These are phyloP conservation scores for Coelopa pilipes DNA, from an alignment of 2,888 invertebrate genomes.

Conservation along the genomic window DNA sequence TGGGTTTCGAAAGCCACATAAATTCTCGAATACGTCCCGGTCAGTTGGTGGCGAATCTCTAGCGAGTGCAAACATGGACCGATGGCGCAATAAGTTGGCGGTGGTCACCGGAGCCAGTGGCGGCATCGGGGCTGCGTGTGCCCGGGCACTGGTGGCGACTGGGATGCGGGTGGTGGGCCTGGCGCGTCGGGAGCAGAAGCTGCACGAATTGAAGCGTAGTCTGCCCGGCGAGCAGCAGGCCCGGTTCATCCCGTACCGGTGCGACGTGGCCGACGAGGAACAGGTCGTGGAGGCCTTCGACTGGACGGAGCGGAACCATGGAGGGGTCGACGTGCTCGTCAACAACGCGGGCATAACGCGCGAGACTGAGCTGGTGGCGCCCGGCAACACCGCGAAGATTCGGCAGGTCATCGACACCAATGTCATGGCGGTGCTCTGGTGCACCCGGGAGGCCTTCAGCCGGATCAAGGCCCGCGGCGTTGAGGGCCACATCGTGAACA, in stretches of 20 bases:
- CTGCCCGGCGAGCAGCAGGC: slow-evolving; percentile 54
- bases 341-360: slow-evolving; percentile 70
- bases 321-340: slow-evolving; percentile 71
- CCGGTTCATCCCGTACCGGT: slow-evolving; percentile 66
- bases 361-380: slow-evolving; percentile 57
- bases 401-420: slow-evolving; percentile 68
- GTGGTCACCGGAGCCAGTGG: slow-evolving; percentile 75
- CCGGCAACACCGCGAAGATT: slow-evolving; percentile 59
- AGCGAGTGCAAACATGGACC: slow-evolving; percentile 66
- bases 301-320: slow-evolving; percentile 68
- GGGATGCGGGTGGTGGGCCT: slow-evolving; percentile 72
- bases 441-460: slow-evolving; percentile 68
- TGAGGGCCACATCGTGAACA: slow-evolving; percentile 68
- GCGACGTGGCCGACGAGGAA: slow-evolving; percentile 71
- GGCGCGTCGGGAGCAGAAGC: slow-evolving; percentile 68
- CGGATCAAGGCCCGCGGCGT: slow-evolving; percentile 66
- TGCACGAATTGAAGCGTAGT: slow-evolving; percentile 55
- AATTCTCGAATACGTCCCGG: too few relatives aligned
- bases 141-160: slow-evolving; percentile 65
- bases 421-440: slow-evolving; percentile 68
- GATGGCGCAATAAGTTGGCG: slow-evolving; percentile 73
- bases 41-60: too few relatives aligned
- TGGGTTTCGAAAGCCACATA: background rate
- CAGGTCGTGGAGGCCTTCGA: slow-evolving; percentile 70
- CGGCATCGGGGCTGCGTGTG: slow-evolving; percentile 72